A percentile compares a stretch with the other conserved stretches of the same genome.
Evolutionary conservation across 2,113 vertebrate genomes (phyloP).

Genomic region (Dinomys branickii): DNA sequence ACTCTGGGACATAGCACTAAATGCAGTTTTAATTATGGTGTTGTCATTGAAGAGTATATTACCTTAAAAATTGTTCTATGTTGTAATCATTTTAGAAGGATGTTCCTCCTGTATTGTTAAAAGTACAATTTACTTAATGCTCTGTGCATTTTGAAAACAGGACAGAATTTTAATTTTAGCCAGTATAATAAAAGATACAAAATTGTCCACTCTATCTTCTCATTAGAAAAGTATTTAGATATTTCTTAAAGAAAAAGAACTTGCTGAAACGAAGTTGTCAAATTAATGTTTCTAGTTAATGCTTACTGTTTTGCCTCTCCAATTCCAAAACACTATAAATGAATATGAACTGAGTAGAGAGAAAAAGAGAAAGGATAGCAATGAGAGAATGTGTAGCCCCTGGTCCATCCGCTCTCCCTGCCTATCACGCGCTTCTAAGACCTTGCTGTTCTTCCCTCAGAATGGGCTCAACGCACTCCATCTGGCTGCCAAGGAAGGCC

Average conservation of each 20-base stretch:
- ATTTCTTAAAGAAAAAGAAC: neutral
- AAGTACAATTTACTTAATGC: slow-evolving; percentile 3
- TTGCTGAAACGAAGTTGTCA: neutral
- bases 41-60: neutral
- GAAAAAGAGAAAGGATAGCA: neutral
- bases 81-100: neutral
- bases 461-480: slow-evolving; percentile 99
- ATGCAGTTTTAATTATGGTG: neutral
- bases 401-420: neutral
- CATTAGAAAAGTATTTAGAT: neutral
- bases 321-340: neutral
- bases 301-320: neutral
- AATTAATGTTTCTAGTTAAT: neutral
- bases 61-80: neutral
- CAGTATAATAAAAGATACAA: neutral
- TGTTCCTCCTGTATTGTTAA: neutral
- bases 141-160: neutral
- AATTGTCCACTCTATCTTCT: neutral
- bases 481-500: slow-evolving; percentile 98
- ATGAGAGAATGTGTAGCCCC: neutral
- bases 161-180: neutral
- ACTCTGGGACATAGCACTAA: neutral
- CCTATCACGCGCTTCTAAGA: slow-evolving; percentile 16
- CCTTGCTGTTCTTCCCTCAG: slow-evolving; percentile 85
- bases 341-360: neutral